These are phyloP conservation scores for Tiphia femorata DNA, from an alignment of 2,888 invertebrate genomes.

Conservation along the genomic window DNA sequence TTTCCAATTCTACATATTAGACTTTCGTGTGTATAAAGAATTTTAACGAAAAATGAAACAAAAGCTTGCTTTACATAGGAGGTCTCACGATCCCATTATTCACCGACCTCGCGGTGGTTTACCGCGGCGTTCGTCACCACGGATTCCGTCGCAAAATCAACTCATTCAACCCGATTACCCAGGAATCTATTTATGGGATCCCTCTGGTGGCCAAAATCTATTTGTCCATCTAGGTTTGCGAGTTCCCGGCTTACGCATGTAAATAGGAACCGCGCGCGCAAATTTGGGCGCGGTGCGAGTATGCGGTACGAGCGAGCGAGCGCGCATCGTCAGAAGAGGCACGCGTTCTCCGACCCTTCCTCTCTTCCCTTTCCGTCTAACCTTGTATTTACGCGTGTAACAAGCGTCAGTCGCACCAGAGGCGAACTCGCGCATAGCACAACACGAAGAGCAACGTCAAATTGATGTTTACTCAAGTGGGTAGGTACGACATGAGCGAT, in stretches of 20 bases:
- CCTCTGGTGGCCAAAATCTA: neutral
- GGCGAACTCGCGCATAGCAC: constrained; percentile 12
- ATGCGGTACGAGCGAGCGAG: neutral
- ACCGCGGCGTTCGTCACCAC: neutral
- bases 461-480: constrained; percentile 55
- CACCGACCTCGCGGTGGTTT: no score
- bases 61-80: no score
- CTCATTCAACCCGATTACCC: constrained; percentile 1
- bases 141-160: neutral
- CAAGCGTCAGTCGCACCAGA: constrained; percentile 13
- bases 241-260: neutral
- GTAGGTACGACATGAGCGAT: constrained; percentile 24
- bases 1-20: no score
- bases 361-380: no score
- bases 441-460: constrained; percentile 42
- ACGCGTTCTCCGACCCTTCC: constrained; percentile 21
- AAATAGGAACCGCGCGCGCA: no score
- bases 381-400: constrained; percentile 24
- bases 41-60: no score
- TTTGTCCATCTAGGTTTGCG: neutral
- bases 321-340: neutral
- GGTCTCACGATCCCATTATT: no score
- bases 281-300: no score
- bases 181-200: neutral
- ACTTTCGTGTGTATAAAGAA: no score